Conservation (phyloP, 2,113 vertebrate genomes). For the Oreochromis aureus region DNA sequence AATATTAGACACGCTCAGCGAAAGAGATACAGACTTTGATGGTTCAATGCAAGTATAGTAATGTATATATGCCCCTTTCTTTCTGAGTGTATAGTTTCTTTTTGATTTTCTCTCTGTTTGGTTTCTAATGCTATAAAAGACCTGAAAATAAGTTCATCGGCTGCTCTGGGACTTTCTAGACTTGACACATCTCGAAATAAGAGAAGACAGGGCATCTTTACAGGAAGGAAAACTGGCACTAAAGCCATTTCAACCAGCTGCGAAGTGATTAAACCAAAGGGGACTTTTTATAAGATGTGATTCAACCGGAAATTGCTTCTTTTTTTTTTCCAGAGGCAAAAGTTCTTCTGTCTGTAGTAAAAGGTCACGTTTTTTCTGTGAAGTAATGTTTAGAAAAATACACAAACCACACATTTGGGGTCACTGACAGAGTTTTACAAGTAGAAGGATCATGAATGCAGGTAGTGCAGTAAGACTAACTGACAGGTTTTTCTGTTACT, state of each 20-base stretch:
- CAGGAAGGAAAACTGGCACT: constrained; percentile 19
- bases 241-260: constrained; percentile 3
- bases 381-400: constrained; percentile 6
- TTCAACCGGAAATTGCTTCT: constrained; percentile 1
- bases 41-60: constrained; percentile 28
- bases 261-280: constrained; percentile 9
- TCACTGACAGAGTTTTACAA: not conserved
- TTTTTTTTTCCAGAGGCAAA: not conserved
- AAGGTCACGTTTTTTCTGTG: not conserved
- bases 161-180: not conserved
- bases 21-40: constrained; percentile 15
- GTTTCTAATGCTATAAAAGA: not conserved
- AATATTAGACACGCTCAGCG: not conserved
- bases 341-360: not conserved
- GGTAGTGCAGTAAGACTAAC: not conserved
- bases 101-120: not conserved
- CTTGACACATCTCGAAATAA: not conserved
- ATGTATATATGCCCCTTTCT: not conserved
- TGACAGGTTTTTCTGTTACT: not conserved
- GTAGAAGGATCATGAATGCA: not conserved
- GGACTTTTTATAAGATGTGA: constrained; percentile 25
- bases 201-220: constrained; percentile 14
- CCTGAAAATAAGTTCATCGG: not conserved
- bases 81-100: not conserved
- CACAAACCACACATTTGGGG: not conserved